Base-by-base conservation (phyloP, 2,113 vertebrate species). In the Pterocles burchelli region DNA sequence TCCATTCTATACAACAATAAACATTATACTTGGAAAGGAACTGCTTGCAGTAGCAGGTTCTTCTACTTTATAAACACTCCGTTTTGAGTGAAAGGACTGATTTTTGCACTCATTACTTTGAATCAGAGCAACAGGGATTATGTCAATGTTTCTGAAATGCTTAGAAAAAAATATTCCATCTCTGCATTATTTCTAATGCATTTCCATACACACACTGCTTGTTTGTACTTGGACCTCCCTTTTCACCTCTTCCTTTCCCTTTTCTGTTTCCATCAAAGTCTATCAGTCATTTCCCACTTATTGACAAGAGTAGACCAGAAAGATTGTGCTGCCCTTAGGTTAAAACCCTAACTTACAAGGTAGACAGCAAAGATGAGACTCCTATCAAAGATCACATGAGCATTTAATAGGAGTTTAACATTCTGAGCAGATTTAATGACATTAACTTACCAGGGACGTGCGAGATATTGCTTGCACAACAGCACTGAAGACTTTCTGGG, bases 401-500 rank as follows among this genome's bases (percentile, higher is more conserved):
- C 46, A 38, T 17, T 72, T 16, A 59, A 67, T 3, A 75, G 68
- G 48, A 55, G 81, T 81, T 85, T n/a, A 91, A 59, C 65, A 49
- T 78, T 90, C 4, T 2, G 7, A 63, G 68, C 31, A 72, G 63
- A 46, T 78, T 62, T 51, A 33, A 33, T 31, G 34, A 31, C 25
- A 13, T 54, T 46, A 45, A 65, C 98, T 97, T 98, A 99, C 99
- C 99, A 99, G 96, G 78, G 99, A 99, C 0, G 97, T 98, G 63
- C 92, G 98, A 89, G 97, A 98, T 97, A 99, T 99, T 21, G 99
- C 98, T 55, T 98, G 98, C 41, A 99, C 98, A 88, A 99, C 98
- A 1, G 99, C 99, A 28, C 83, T 95, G 78, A 99, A 99, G 80
- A 99, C 99, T 57, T 99, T 99, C 97, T 97, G 97, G 52, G 99